These are phyloP conservation scores for Eilema caniola DNA, from an alignment of 2,888 invertebrate species.

Conservation along the genomic window DNA sequence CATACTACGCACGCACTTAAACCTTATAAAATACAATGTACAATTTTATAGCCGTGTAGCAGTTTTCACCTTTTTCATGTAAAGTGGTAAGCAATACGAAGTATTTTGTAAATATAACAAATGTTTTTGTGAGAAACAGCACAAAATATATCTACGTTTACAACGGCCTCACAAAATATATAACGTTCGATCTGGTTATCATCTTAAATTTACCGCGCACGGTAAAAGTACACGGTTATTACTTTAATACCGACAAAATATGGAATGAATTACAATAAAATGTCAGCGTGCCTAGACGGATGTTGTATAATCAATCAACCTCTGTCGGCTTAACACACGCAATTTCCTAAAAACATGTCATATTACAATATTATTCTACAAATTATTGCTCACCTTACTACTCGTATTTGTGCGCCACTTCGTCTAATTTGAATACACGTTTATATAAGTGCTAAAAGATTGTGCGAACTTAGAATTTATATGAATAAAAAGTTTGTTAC, in stretches of 20 bases:
- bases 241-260: conserved; percentile 11
- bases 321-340: conserved; percentile 15
- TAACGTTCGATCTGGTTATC: background rate
- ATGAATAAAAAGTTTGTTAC: background rate
- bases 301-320: conserved; percentile 33
- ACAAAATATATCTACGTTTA: background rate
- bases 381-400: background rate
- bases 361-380: conserved; percentile 7
- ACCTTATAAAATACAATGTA: too few species aligned
- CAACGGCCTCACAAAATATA: background rate
- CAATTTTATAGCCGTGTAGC: too few species aligned
- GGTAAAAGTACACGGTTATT: conserved; percentile 4
- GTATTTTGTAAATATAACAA: background rate
- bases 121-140: background rate
- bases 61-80: background rate
- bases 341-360: conserved; percentile 24
- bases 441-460: background rate
- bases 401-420: background rate
- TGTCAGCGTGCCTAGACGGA: conserved; percentile 21
- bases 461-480: background rate
- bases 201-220: background rate
- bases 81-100: background rate
- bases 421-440: background rate
- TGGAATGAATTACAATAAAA: conserved; percentile 23
- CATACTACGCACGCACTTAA: too few species aligned